Conservation (phyloP, 2,888 invertebrate species). For the Ernsta delagoae region DNA sequence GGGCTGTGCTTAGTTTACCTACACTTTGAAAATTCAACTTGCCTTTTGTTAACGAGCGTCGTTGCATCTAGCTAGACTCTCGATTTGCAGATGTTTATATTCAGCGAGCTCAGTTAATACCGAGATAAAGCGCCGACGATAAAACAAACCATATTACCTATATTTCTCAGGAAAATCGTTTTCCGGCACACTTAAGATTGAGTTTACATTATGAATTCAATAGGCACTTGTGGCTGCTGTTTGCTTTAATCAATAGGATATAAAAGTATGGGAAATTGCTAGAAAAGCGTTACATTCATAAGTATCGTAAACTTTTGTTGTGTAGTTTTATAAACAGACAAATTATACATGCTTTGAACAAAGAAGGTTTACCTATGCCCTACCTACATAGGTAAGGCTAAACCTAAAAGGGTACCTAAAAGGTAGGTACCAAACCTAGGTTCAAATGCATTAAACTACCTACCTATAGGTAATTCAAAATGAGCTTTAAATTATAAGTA, state of each 20-base stretch:
- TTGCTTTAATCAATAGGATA: slow-evolving; percentile 50
- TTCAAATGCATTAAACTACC: too few species aligned
- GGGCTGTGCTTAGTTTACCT: slow-evolving; percentile 30
- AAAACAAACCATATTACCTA: slow-evolving; percentile 59
- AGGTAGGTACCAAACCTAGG: too few species aligned
- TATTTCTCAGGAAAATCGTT: slow-evolving; percentile 69
- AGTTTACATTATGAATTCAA: slow-evolving; percentile 68
- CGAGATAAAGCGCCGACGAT: slow-evolving; percentile 66
- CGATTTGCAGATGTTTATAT: slow-evolving; percentile 64
- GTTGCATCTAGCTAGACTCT: slow-evolving; percentile 46
- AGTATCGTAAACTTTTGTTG: slow-evolving; percentile 47
- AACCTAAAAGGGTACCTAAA: too few species aligned
- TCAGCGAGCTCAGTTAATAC: slow-evolving; percentile 54
- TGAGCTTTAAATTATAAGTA: too few species aligned
- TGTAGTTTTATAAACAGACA: slow-evolving; percentile 54
- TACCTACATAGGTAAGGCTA: too few species aligned
- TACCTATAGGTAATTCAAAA: too few species aligned
- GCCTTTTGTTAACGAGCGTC: slow-evolving; percentile 43
- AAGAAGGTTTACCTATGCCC: too few species aligned
- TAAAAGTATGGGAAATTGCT: slow-evolving; percentile 52
- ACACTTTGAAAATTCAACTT: slow-evolving; percentile 45
- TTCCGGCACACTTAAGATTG: slow-evolving; percentile 78
- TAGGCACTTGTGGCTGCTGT: slow-evolving; percentile 52
- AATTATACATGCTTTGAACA: too few species aligned
- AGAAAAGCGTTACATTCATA: slow-evolving; percentile 45